Evolutionary conservation across 2,797 vertebrate species (phyloP).

Genomic region (Hydrophis major): DNA sequence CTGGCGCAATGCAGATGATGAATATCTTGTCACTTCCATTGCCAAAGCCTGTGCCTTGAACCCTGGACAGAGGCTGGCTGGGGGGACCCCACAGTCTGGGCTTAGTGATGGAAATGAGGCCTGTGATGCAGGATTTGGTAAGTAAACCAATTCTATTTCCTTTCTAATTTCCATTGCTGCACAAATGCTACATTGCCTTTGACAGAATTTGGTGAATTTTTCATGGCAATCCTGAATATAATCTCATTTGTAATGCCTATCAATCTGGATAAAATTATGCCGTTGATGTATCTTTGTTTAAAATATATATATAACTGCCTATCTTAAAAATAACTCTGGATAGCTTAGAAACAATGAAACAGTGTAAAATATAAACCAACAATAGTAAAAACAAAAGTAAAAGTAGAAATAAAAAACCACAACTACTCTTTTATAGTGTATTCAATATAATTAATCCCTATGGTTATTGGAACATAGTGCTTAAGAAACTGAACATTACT

Average conservation of each 20-base stretch:
- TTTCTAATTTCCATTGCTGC: background rate
- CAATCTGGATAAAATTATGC: background rate
- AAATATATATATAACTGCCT: background rate
- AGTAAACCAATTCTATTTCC: constrained; percentile 69
- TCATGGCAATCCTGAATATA: background rate
- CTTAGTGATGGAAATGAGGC: constrained; percentile 80
- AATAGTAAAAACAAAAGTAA: background rate
- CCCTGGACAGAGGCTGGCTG: constrained; percentile 67
- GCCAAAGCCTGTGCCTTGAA: constrained; percentile 95
- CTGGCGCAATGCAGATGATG: constrained; percentile 96
- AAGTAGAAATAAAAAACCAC: background rate
- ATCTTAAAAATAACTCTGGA: background rate
- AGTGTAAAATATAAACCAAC: background rate
- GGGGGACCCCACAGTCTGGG: constrained; percentile 50
- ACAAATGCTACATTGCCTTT: background rate
- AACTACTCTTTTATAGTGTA: background rate
- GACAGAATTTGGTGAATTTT: background rate
- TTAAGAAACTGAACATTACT: background rate
- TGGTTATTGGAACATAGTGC: background rate
- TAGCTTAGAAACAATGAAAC: background rate
- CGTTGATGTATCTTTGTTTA: background rate
- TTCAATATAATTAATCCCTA: background rate
- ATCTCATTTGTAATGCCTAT: background rate
- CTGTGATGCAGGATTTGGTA: constrained; percentile 91
- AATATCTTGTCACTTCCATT: constrained; percentile 96